Percentiles rank a stretch among this genome's conserved stretches.
phyloP scores from a whole-genome alignment of 2,797 vertebrate species.

The Simalia tracyae region DNA sequence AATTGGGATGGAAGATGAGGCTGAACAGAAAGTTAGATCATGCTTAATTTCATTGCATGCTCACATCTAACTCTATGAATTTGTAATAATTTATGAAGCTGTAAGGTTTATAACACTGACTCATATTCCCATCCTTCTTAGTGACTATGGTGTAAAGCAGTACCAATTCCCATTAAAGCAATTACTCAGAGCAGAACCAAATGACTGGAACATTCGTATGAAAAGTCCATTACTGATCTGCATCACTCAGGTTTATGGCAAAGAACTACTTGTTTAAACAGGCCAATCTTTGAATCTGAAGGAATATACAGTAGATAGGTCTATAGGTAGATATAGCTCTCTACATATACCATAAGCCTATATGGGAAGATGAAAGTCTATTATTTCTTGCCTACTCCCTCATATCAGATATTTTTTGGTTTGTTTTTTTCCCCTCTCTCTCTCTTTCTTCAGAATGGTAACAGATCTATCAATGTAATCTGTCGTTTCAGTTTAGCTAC shows the following conservation, averaged over 20 bases:
- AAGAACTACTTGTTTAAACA: not conserved
- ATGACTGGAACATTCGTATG: not conserved
- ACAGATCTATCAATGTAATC: no score
- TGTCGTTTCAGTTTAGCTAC: no score
- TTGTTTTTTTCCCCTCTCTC: no score
- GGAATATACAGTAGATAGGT: not conserved
- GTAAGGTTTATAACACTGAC: not conserved
- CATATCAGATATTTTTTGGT: no score
- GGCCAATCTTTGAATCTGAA: not conserved
- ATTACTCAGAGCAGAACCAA: conserved; percentile 8
- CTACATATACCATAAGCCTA: no score
- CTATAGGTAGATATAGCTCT: not conserved
- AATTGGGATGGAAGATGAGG: not conserved
- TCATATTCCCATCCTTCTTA: not conserved
- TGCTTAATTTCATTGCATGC: not conserved
- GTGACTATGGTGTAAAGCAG: not conserved
- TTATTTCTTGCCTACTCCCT: no score
- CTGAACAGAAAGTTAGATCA: not conserved
- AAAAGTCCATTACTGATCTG: not conserved
- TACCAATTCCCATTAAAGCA: not conserved
- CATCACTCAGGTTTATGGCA: no score
- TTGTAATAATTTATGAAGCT: conserved; percentile 23
- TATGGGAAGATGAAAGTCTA: no score
- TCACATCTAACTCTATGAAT: not conserved
- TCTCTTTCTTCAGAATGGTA: no score